Evolutionary conservation across 30 jellyfish, hydroid and myxozoan genomes (phyloP).

Genomic region (Hydractinia echinata): DNA sequence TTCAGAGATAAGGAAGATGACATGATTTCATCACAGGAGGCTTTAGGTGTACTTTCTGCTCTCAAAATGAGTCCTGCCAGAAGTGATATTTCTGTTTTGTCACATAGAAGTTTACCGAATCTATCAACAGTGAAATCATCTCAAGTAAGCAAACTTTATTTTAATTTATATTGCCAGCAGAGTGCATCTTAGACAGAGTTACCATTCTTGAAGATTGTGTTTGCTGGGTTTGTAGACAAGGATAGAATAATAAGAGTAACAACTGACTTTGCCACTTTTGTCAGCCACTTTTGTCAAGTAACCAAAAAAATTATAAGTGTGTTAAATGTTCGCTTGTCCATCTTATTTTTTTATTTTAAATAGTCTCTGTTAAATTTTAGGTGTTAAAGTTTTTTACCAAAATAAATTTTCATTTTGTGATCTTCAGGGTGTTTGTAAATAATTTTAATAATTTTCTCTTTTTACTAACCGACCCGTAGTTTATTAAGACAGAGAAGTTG

Average conservation of each 20-base stretch:
- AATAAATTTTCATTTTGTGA: no score
- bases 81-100: neutral
- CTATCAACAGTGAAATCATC: neutral
- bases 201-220: neutral
- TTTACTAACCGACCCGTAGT: no score
- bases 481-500: no score
- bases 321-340: neutral
- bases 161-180: neutral
- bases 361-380: no score
- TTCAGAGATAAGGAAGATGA: neutral
- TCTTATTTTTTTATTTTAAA: no score
- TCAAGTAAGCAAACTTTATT: neutral
- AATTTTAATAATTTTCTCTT: no score
- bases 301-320: neutral
- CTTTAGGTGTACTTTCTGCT: constrained; percentile 21
- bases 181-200: neutral
- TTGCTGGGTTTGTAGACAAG: no score
- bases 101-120: neutral
- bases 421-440: no score
- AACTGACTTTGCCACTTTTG: no score
- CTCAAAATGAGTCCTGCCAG: constrained; percentile 20
- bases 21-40: constrained; percentile 4
- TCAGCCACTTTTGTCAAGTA: neutral
- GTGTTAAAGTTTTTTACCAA: no score
- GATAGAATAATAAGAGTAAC: no score